These are phyloP conservation scores for Leptinotarsa juncta DNA, from an alignment of 2,888 invertebrate genomes.

Conservation along the genomic window DNA sequence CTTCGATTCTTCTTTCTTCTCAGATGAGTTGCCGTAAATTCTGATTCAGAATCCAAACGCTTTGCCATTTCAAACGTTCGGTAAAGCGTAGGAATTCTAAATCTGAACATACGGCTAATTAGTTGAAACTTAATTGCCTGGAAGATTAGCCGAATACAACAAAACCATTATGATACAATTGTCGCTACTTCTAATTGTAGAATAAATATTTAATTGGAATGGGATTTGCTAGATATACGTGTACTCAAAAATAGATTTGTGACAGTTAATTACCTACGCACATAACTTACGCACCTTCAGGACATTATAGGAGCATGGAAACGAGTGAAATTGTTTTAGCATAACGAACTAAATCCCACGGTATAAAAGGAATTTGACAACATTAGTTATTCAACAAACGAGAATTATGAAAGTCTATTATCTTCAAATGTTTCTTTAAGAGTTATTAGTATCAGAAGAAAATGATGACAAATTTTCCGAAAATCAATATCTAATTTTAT, in stretches of 20 bases:
- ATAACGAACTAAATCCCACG: too few species aligned
- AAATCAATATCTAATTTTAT: too few species aligned
- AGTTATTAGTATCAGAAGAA: too few species aligned
- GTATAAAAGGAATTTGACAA: too few species aligned
- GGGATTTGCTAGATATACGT: conserved; percentile 15
- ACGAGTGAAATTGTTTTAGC: background rate
- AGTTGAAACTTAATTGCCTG: conserved; percentile 35
- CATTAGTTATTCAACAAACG: too few species aligned
- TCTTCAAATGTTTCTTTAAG: too few species aligned
- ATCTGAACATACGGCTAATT: conserved; percentile 70
- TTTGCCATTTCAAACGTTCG: conserved; percentile 82
- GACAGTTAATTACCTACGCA: background rate
- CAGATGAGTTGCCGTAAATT: conserved; percentile 62
- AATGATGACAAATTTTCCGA: too few species aligned
- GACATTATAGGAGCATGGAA: too few species aligned
- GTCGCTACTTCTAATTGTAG: conserved; percentile 35
- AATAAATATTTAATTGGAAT: conserved; percentile 35
- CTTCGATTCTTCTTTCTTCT: conserved; percentile 7
- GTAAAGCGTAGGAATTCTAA: conserved; percentile 98
- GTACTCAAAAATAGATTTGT: conserved; percentile 30
- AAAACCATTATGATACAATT: conserved; percentile 35
- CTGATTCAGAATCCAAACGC: conserved; percentile 96
- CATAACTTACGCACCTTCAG: background rate
- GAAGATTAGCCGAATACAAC: conserved; percentile 41
- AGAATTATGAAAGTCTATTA: too few species aligned